Evolutionary conservation across 2,888 invertebrate species (phyloP).

Genomic region (Cephus pygmeus): DNA sequence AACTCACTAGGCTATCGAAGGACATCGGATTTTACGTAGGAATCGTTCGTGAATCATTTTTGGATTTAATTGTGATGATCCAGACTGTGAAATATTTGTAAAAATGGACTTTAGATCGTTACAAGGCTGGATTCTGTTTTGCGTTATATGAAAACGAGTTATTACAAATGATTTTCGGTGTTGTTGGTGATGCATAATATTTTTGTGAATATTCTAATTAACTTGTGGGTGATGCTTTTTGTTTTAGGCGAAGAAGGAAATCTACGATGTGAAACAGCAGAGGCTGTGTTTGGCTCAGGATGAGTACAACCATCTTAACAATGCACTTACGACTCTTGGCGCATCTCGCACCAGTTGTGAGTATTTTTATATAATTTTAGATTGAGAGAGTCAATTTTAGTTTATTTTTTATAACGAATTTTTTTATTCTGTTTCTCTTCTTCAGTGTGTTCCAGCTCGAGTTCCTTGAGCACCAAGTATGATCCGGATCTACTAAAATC

Average conservation of each 20-base stretch:
- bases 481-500: slow-evolving; percentile 94
- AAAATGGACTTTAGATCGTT: neutral
- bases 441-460: slow-evolving; percentile 88
- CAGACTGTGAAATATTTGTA: neutral
- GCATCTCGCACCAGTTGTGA: slow-evolving; percentile 93
- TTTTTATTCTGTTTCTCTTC: slow-evolving; percentile 28
- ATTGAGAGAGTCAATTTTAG: neutral
- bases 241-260: slow-evolving; percentile 93
- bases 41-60: neutral
- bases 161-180: neutral
- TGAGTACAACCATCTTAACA: slow-evolving; percentile 94
- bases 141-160: neutral
- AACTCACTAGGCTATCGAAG: neutral
- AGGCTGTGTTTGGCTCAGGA: slow-evolving; percentile 93
- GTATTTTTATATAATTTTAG: slow-evolving; percentile 61
- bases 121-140: neutral
- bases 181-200: slow-evolving; percentile 21
- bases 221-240: slow-evolving; percentile 20
- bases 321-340: slow-evolving; percentile 83
- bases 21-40: neutral
- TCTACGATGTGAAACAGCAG: slow-evolving; percentile 95
- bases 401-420: slow-evolving; percentile 11
- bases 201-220: slow-evolving; percentile 44
- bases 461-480: slow-evolving; percentile 90
- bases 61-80: neutral